phyloP scores from a whole-genome alignment of 2,113 vertebrate species.

The Sula dactylatra region DNA sequence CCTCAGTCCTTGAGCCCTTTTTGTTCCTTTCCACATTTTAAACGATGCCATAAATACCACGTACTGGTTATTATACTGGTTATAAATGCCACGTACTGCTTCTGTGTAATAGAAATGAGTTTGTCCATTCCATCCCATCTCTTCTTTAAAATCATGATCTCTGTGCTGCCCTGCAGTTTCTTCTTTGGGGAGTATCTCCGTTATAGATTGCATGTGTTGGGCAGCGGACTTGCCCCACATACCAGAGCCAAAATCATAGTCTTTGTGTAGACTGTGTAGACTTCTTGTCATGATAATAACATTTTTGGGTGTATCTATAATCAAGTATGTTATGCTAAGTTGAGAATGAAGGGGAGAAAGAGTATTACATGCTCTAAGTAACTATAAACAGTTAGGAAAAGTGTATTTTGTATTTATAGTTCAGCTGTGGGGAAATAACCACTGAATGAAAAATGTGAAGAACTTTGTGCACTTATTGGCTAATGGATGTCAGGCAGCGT shows the following conservation, averaged over 20 bases:
- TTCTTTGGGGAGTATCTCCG: background rate
- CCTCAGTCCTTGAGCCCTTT: background rate
- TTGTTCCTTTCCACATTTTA: background rate
- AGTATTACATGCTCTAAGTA: background rate
- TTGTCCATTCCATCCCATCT: background rate
- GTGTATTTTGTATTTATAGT: constrained; percentile 46
- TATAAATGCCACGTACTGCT: background rate
- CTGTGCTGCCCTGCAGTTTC: background rate
- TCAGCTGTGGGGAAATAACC: constrained; percentile 30
- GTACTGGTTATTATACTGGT: background rate
- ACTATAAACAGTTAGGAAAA: constrained; percentile 36
- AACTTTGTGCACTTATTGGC: constrained; percentile 51
- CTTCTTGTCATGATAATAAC: background rate
- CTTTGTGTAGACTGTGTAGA: background rate
- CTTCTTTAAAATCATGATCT: background rate
- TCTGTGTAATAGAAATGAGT: background rate
- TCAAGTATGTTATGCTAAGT: background rate
- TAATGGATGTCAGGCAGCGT: constrained; percentile 40
- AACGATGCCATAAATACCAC: background rate
- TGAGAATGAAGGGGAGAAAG: background rate
- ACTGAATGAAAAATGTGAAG: constrained; percentile 34
- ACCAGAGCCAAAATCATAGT: background rate
- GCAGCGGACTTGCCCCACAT: background rate
- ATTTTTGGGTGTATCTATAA: background rate
- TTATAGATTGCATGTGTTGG: background rate